Conservation (phyloP, 1,140 invertebrate genomes). For the Caerostris darwini region DNA sequence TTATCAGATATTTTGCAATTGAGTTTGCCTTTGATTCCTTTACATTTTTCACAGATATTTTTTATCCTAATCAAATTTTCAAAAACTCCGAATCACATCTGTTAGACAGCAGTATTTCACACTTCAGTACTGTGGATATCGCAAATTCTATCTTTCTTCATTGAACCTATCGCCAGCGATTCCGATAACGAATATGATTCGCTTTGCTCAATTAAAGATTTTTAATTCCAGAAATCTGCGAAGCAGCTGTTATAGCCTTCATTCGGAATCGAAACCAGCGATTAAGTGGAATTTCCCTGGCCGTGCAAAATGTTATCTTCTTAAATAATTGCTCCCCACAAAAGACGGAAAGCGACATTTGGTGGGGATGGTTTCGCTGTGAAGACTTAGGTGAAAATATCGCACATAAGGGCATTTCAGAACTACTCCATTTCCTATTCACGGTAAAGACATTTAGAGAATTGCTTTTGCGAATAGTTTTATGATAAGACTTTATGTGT, state of each 20-base stretch:
- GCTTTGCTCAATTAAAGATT: constrained; percentile 4
- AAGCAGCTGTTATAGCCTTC: constrained; percentile 5
- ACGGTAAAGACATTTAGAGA: constrained; percentile 24
- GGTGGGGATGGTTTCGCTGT: not conserved
- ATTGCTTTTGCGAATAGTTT: constrained; percentile 41
- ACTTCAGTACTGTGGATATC: not conserved
- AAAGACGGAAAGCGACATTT: constrained; percentile 26
- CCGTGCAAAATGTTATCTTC: constrained; percentile 32
- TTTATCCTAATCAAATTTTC: not conserved
- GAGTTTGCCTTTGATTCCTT: no score
- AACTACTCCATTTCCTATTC: constrained; percentile 38
- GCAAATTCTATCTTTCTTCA: no score
- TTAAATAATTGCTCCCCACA: constrained; percentile 18
- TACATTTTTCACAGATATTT: not conserved
- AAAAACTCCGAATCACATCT: not conserved
- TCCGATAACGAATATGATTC: not conserved
- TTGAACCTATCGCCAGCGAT: no score
- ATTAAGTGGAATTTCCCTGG: constrained; percentile 24
- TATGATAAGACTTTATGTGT: constrained; percentile 54
- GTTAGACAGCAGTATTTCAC: not conserved
- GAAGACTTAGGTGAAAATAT: constrained; percentile 21
- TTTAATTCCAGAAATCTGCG: not conserved
- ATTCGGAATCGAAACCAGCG: constrained; percentile 12
- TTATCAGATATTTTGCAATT: no score
- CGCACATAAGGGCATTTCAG: constrained; percentile 21